Base-by-base conservation (phyloP, 2,797 vertebrate genomes). In the Tachyglossus aculeatus region DNA sequence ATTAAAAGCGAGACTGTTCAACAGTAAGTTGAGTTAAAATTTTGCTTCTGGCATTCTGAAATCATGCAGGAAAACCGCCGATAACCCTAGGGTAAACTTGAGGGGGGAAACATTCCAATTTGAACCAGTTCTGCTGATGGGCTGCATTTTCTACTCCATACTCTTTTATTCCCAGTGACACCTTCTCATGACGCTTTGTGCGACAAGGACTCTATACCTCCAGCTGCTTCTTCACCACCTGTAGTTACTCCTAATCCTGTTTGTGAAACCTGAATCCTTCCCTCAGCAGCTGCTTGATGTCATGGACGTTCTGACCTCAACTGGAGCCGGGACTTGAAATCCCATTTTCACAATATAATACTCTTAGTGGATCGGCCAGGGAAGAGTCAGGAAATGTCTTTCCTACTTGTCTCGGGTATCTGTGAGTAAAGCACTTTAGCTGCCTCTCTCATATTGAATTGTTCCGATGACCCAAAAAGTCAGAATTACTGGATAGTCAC, bases 391-490 rank as follows among this genome's bases (percentile, higher is more conserved):
- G 68, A 59, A 54, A 8, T 41, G 41, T 58, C 54, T 51, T 69
- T 67, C 29, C 25, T 57, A 38, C 71, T 67, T 53, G 51, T 43
- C n/a, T 24, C 27, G 51, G 32, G 13, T 50, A 55, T 19, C 29
- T 19, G 11, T 43, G 50, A 67, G 57, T 40, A 67, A 62, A 70
- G 50, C 55, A 0, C 36, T 64, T 60, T 72, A 77, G 39, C 38
- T 53, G 9, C 72, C 51, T 41, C 38, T 74, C 50, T 70, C 66
- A 66, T 55, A 77, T 41, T 71, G 72, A 78, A 64, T 74, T 34
- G 24, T 77, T 78, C 63, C 69, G n/a, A 84, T 78, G 63, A 78
- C 77, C 84, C 48, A 78, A 84, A 80, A 82, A 67, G 36, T 69
- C 80, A 67, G 63, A 71, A 62, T 53, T 72, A 66, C 63, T 53